Conservation (phyloP, 2,797 vertebrate genomes). For the Onychomys leucogaster region DNA sequence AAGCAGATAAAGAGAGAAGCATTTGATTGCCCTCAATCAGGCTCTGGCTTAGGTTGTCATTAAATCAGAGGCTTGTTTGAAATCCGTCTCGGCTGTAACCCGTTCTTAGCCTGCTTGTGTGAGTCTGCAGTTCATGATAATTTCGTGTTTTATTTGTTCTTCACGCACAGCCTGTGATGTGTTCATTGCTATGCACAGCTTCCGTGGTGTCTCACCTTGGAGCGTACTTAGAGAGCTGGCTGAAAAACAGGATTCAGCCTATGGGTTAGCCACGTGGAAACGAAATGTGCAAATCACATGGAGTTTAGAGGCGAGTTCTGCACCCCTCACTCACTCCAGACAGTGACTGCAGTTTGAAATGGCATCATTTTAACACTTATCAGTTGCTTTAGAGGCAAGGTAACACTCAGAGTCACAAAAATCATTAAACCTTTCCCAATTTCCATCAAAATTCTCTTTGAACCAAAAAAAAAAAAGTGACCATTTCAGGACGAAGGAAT, state of each 20-base stretch:
- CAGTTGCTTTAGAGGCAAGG: background rate
- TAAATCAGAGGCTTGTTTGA: conserved; percentile 78
- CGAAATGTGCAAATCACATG: conserved; percentile 57
- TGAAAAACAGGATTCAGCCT: conserved; percentile 54
- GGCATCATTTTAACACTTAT: conserved; percentile 59
- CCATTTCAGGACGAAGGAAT: conserved; percentile 58
- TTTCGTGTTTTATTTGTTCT: conserved; percentile 79
- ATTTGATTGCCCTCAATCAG: conserved; percentile 80
- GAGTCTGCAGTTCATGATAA: conserved; percentile 15
- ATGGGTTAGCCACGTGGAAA: conserved; percentile 73
- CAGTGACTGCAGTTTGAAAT: conserved; percentile 45
- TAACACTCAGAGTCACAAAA: conserved; percentile 34
- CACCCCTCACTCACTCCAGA: conserved; percentile 45
- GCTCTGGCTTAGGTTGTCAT: conserved; percentile 68
- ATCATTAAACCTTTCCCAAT: conserved; percentile 73
- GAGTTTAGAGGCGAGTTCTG: conserved; percentile 54
- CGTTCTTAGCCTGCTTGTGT: conserved; percentile 51
- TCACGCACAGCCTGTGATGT: background rate
- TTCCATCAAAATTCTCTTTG: conserved; percentile 74
- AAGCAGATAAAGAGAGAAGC: conserved; percentile 71
- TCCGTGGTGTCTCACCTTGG: conserved; percentile 73
- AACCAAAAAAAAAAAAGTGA: conserved; percentile 48
- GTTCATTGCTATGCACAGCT: conserved; percentile 66
- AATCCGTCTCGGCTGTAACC: conserved; percentile 75
- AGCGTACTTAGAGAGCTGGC: conserved; percentile 64